phyloP scores from a whole-genome alignment of 2,113 vertebrate genomes.

The Genyomyrus donnyi region DNA sequence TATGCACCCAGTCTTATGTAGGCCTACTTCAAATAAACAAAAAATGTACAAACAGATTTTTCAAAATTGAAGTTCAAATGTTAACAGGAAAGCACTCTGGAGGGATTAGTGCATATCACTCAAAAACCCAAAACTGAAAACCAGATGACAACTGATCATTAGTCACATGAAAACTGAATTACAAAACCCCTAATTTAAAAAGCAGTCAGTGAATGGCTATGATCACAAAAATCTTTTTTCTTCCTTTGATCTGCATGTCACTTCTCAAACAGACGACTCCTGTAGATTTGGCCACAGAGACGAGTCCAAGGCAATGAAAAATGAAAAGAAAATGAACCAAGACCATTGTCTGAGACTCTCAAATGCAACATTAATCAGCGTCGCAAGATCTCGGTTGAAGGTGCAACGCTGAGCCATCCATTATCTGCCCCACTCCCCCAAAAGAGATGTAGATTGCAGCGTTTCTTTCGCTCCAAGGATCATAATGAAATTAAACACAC shows the following conservation, averaged over 20 bases:
- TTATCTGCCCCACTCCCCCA: background rate
- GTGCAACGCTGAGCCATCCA: background rate
- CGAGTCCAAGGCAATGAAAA: background rate
- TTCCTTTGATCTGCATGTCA: background rate
- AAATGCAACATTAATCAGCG: background rate
- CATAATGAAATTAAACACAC: constrained; percentile 14
- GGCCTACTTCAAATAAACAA: background rate
- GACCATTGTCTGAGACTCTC: background rate
- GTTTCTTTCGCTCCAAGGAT: background rate
- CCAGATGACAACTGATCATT: background rate
- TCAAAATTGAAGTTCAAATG: background rate
- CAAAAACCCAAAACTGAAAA: background rate
- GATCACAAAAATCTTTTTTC: background rate
- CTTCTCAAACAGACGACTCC: background rate
- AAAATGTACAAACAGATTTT: background rate
- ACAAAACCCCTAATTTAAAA: background rate
- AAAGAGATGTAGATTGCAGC: background rate
- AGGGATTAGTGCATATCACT: background rate
- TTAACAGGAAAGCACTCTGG: background rate
- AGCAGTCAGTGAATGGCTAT: background rate
- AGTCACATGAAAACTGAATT: background rate
- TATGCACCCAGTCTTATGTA: background rate
- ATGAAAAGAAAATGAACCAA: background rate
- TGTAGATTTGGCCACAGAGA: background rate
- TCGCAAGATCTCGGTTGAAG: background rate